Conservation (phyloP, 2,888 invertebrate genomes). For the Caprella mutica region DNA sequence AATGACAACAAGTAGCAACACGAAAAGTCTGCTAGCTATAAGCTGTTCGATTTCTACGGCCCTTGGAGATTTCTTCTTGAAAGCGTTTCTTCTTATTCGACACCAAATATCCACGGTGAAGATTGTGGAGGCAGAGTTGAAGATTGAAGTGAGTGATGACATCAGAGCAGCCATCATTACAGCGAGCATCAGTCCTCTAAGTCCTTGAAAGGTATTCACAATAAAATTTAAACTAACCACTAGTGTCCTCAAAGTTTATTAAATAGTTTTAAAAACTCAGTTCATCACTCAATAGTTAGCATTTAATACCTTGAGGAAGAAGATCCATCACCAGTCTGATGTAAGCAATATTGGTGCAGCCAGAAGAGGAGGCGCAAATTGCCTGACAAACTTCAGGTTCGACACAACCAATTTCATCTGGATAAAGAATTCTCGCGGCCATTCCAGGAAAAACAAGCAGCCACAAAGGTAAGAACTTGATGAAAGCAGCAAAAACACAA, state of each 20-base stretch:
- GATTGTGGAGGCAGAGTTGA: conserved; percentile 44
- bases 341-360: conserved; percentile 46
- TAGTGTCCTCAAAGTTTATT: no score
- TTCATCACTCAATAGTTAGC: no score
- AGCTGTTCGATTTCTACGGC: conserved; percentile 42
- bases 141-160: conserved; percentile 45
- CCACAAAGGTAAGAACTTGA: conserved; percentile 44
- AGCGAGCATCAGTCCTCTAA: conserved; percentile 44
- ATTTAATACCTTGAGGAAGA: conserved; percentile 44
- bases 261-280: no score
- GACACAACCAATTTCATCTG: conserved; percentile 44
- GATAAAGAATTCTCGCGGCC: conserved; percentile 43
- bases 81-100: conserved; percentile 39
- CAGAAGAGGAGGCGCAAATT: conserved; percentile 41
- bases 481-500: conserved; percentile 43
- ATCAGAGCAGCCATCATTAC: conserved; percentile 46
- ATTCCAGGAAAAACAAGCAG: conserved; percentile 46
- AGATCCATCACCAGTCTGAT: conserved; percentile 43
- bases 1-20: conserved; percentile 37
- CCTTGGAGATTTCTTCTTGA: conserved; percentile 36
- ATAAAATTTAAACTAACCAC: no score
- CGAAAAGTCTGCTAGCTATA: conserved; percentile 42
- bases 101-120: conserved; percentile 46
- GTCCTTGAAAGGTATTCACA: no score
- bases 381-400: conserved; percentile 41